phyloP scores from a whole-genome alignment of 2,113 vertebrate species.

The Poeciliopsis occidentalis region DNA sequence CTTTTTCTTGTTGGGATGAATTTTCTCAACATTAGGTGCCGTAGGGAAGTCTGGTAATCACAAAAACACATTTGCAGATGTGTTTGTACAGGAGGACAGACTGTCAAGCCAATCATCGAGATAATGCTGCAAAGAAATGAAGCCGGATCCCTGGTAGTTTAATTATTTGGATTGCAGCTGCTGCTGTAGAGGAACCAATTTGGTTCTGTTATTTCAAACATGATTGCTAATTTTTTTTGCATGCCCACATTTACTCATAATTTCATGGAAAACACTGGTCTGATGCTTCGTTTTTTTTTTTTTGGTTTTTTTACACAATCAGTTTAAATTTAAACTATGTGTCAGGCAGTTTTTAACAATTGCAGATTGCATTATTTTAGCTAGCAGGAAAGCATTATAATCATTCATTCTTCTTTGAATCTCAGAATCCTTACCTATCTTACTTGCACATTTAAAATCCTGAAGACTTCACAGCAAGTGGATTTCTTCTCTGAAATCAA shows the following conservation, averaged over 20 bases:
- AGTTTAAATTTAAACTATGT: background rate
- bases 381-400: background rate
- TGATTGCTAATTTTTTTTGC: background rate
- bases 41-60: conserved; percentile 10
- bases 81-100: conserved; percentile 25
- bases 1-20: too few species aligned
- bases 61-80: background rate
- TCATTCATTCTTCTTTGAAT: background rate
- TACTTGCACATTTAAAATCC: background rate
- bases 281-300: background rate
- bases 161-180: conserved; percentile 19
- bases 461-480: too few species aligned
- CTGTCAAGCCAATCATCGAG: conserved; percentile 21
- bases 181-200: background rate
- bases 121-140: conserved; percentile 26
- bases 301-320: background rate
- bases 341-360: background rate
- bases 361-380: background rate
- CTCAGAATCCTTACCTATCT: background rate
- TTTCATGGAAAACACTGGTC: background rate
- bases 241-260: background rate
- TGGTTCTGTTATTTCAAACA: conserved; percentile 1
- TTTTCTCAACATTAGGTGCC: too few species aligned
- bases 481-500: too few species aligned
- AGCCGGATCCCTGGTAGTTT: conserved; percentile 7